Evolutionary conservation across 2,888 invertebrate species (phyloP), one percentile per base, ranked within the genome.

Genomic region (Agrochola litura): DNA sequence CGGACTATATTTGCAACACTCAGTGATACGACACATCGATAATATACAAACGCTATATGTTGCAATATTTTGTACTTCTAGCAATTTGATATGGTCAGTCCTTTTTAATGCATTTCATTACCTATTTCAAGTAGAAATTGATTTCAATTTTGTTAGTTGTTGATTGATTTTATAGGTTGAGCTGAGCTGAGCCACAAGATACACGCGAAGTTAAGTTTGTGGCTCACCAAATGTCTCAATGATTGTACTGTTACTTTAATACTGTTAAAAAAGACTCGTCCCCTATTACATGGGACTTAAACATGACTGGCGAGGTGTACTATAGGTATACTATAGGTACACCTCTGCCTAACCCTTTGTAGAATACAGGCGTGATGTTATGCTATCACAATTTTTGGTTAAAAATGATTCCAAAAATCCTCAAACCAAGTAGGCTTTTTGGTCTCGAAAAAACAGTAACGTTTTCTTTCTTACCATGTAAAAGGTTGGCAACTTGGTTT

Each of bases 21-120:
- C 75, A 25, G 14, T 37, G 37, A 60, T 19, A 30, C 43, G 4
- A 0, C n/a, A 37, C 73, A 73, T 73, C 58, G 25, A n/a, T 52
- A 52, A 52, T 9, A 14, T 58, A n/a, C 19, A 37, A 43, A 49
- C 25, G 46, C 16, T 14, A 16, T 16, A 1, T 22, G 16, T 25
- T 43, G 73, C 73, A 72, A 73, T 58, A 73, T 58, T 73, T n/a
- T n/a, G 14, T 19, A 37, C 19, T 10, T 73, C 16, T n/a, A 25
- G 16, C 22, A 6, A 30, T 30, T 30, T 71, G 0, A 22, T 68
- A n/a, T 10, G 14, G 9, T 16, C 10, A 22, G n/a, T n/a, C 9
- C 6, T 60, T 61, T 37, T 49, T n/a, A 56, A 10, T n/a, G n/a
- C 10, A 49, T 22, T 22, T 52, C 52, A 8, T 22, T 22, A 54